phyloP scores from a whole-genome alignment of 2,113 vertebrate genomes.

The Drymodes brunneopygia region DNA sequence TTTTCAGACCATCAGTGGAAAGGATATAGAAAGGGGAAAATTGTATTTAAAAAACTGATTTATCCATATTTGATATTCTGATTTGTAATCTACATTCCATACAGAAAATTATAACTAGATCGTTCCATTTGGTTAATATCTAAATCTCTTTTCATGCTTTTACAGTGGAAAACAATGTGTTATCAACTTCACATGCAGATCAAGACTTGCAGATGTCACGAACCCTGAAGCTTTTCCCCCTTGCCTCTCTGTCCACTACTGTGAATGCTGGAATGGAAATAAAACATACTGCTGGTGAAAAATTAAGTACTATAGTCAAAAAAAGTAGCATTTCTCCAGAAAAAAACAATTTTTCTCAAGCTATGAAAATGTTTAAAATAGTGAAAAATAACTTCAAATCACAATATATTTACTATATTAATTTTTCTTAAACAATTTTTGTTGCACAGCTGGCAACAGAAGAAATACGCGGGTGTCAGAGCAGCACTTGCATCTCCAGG shows the following conservation, averaged over 20 bases:
- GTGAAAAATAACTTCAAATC: background rate
- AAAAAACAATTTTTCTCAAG: background rate
- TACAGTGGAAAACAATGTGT: background rate
- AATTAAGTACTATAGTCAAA: background rate
- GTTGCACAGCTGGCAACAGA: too few relatives aligned
- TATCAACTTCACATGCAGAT: background rate
- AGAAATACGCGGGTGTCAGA: too few relatives aligned
- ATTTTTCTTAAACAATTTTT: background rate
- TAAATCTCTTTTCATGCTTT: background rate
- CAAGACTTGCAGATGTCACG: background rate
- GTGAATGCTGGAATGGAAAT: background rate
- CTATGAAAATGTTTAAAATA: background rate
- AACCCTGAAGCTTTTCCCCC: background rate
- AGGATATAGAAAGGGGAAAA: background rate
- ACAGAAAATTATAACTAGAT: background rate
- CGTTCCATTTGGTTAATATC: background rate
- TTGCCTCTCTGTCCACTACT: background rate
- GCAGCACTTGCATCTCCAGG: too few relatives aligned
- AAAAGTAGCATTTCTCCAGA: background rate
- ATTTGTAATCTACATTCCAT: background rate
- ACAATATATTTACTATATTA: background rate
- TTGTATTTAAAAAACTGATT: background rate
- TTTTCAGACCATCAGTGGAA: background rate
- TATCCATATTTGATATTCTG: background rate
- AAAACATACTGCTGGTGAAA: background rate